A percentile compares a stretch with the other conserved stretches of the same genome.
Evolutionary conservation across 1,140 invertebrate species (phyloP).

Genomic region (Drosophila ohnishii): DNA sequence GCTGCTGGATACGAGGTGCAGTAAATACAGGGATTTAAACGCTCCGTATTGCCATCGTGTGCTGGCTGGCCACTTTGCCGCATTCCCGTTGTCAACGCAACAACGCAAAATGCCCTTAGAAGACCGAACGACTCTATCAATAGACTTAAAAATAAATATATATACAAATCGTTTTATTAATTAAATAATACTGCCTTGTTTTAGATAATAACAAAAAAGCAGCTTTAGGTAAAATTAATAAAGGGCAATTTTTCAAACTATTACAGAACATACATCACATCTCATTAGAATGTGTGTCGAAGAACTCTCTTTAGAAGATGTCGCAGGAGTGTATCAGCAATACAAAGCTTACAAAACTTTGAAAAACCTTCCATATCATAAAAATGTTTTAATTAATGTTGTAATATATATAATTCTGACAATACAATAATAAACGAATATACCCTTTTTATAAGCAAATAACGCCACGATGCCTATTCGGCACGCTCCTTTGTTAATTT

Average conservation of each 20-base stretch:
- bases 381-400: background rate
- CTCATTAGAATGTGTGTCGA: background rate
- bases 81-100: slow-evolving; percentile 51
- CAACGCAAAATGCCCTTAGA: slow-evolving; percentile 10
- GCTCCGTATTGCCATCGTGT: slow-evolving; percentile 35
- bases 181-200: background rate
- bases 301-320: background rate
- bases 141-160: background rate
- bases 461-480: slow-evolving; percentile 71
- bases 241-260: background rate
- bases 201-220: background rate
- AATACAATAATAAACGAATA: slow-evolving; percentile 57
- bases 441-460: slow-evolving; percentile 60
- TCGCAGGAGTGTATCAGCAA: background rate
- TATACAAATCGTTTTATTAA: background rate
- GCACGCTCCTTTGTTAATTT: slow-evolving; percentile 78
- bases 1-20: slow-evolving; percentile 63
- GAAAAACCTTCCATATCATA: background rate
- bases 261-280: background rate
- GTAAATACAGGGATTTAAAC: slow-evolving; percentile 75
- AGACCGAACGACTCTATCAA: background rate
- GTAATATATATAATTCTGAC: slow-evolving; percentile 17
- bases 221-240: background rate
- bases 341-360: too few species aligned
- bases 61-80: slow-evolving; percentile 50